Conservation (phyloP, 2,797 vertebrate genomes). For the Thamnophis elegans region DNA sequence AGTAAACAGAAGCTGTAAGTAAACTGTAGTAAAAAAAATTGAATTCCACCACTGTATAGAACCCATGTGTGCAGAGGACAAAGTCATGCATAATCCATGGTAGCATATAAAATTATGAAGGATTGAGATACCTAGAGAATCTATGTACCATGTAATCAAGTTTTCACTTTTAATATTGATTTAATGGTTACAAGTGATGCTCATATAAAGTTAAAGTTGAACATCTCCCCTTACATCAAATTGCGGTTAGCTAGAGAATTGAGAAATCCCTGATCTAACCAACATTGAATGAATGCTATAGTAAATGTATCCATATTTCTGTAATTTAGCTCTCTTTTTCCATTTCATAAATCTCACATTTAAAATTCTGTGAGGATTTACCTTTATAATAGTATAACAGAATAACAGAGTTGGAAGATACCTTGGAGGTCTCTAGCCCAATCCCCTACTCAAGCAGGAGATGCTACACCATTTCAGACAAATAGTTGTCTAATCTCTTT, state of each 20-base stretch:
- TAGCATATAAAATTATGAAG: not conserved
- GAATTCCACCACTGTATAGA: not conserved
- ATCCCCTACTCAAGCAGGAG: not conserved
- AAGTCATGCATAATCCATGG: not conserved
- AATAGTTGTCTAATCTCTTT: not conserved
- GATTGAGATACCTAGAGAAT: not conserved
- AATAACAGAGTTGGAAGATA: not conserved
- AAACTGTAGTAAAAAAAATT: too few relatives aligned
- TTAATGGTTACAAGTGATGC: not conserved
- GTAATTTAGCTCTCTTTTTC: not conserved
- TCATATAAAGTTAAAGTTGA: not conserved
- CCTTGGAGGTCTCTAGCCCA: not conserved
- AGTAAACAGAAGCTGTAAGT: too few relatives aligned
- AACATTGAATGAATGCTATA: not conserved
- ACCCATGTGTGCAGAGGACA: not conserved
- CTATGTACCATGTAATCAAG: not conserved
- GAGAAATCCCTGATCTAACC: not conserved
- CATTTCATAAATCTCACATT: not conserved
- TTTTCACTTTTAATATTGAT: not conserved
- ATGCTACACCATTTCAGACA: not conserved
- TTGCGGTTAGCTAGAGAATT: not conserved
- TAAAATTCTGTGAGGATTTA: not conserved
- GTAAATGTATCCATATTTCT: not conserved
- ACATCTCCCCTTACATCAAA: not conserved
- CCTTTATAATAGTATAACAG: not conserved